A percentile compares a stretch with the other conserved stretches of the same genome.
Evolutionary conservation across 2,888 invertebrate genomes (phyloP).

Genomic region (Amiota minor): DNA sequence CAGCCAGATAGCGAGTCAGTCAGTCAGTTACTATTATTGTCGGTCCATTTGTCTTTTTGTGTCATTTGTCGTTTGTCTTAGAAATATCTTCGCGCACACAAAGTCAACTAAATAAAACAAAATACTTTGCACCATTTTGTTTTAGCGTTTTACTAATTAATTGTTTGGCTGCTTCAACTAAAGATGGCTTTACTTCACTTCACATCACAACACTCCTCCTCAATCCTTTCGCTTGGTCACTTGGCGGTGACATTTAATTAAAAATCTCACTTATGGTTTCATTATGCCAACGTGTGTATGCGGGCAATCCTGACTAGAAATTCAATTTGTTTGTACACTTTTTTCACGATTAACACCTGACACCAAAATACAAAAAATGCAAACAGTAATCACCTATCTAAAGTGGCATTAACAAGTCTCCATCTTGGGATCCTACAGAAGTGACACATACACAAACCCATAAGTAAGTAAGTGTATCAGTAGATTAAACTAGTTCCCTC

Average conservation of each 20-base stretch:
- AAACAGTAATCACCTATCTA: background rate
- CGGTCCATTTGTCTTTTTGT: conserved; percentile 6
- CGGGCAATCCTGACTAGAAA: conserved; percentile 6
- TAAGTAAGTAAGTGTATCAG: too few species aligned
- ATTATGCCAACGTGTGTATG: background rate
- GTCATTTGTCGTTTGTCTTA: conserved; percentile 5
- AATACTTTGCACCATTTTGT: conserved; percentile 22
- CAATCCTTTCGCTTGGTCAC: background rate
- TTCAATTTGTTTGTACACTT: background rate
- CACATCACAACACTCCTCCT: too few species aligned
- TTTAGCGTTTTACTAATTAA: conserved; percentile 19
- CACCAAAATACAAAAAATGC: background rate
- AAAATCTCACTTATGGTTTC: conserved; percentile 11
- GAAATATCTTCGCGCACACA: background rate
- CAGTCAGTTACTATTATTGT: background rate
- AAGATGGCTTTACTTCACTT: background rate
- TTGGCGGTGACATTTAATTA: conserved; percentile 6
- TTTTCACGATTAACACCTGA: conserved; percentile 9
- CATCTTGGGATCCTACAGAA: too few species aligned
- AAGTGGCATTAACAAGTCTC: background rate
- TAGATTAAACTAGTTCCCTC: too few species aligned
- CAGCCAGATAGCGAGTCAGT: too few species aligned
- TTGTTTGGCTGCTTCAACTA: conserved; percentile 6
- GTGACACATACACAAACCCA: too few species aligned
- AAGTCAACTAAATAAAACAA: conserved; percentile 11